These are phyloP conservation scores for Polypterus senegalus DNA, from an alignment of 2,113 vertebrate species.

Conservation along the genomic window DNA sequence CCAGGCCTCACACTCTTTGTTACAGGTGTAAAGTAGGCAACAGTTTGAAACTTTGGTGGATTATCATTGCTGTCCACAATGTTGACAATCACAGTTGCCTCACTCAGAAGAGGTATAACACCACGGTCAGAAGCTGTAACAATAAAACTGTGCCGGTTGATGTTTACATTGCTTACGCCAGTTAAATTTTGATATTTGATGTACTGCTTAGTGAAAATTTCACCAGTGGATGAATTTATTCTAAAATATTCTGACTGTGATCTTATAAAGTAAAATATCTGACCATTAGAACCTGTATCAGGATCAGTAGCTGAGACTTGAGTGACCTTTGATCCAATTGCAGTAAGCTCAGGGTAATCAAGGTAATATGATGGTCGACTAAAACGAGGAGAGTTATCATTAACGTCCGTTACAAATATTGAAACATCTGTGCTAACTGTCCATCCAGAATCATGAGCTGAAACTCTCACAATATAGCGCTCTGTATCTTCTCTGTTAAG, in stretches of 20 bases:
- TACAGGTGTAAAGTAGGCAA: conserved; percentile 78
- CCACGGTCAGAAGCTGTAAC: conserved; percentile 86
- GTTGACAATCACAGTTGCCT: conserved; percentile 87
- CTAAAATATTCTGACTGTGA: conserved; percentile 90
- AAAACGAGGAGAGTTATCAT: conserved; percentile 84
- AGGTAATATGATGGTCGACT: conserved; percentile 83
- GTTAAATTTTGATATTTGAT: conserved; percentile 79
- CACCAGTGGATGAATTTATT: conserved; percentile 79
- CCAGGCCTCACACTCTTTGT: conserved; percentile 80
- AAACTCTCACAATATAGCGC: conserved; percentile 79
- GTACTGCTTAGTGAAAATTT: conserved; percentile 83
- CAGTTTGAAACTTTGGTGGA: conserved; percentile 59
- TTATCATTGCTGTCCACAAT: conserved; percentile 90
- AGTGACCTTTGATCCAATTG: conserved; percentile 68
- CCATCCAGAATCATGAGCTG: conserved; percentile 91
- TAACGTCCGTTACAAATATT: conserved; percentile 81
- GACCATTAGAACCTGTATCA: conserved; percentile 75
- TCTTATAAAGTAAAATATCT: conserved; percentile 88
- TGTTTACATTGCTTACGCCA: conserved; percentile 59
- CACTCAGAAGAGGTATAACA: conserved; percentile 68
- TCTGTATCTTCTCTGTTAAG: conserved; percentile 85
- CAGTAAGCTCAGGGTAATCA: conserved; percentile 79
- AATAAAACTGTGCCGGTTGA: conserved; percentile 91
- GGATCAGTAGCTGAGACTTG: conserved; percentile 78
- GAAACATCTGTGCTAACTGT: conserved; percentile 93